Percentiles rank a stretch among this genome's conserved stretches.
phyloP scores from a whole-genome alignment of 2,888 invertebrate genomes.

The Papilio elwesi region DNA sequence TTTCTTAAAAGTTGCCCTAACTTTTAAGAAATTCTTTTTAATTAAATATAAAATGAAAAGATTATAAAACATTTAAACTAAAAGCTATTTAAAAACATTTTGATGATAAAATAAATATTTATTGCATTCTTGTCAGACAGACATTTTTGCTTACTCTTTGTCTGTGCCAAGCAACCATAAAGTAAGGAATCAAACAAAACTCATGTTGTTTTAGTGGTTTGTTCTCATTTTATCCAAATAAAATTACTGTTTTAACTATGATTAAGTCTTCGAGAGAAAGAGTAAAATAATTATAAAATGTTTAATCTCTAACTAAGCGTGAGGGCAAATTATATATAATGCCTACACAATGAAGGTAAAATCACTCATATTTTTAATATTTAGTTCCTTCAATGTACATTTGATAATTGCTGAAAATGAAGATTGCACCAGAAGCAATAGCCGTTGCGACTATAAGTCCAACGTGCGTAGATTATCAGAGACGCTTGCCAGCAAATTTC shows the following conservation, averaged over 20 bases:
- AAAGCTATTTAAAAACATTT: too few species aligned
- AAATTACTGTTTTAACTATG: slow-evolving; percentile 19
- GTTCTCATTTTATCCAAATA: slow-evolving; percentile 17
- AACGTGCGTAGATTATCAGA: slow-evolving; percentile 69
- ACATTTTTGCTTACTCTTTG: neutral
- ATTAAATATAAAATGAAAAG: too few species aligned
- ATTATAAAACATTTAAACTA: too few species aligned
- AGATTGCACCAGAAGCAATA: slow-evolving; percentile 68
- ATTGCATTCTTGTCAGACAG: too few species aligned
- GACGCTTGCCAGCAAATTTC: slow-evolving; percentile 67
- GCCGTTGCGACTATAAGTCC: slow-evolving; percentile 69
- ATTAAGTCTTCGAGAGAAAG: slow-evolving; percentile 8
- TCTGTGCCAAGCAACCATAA: neutral
- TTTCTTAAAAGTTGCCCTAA: too few species aligned
- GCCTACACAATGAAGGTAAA: slow-evolving; percentile 73
- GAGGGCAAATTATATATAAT: slow-evolving; percentile 39
- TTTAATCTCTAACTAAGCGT: slow-evolving; percentile 43
- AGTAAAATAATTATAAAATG: slow-evolving; percentile 25
- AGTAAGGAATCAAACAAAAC: slow-evolving; percentile 15
- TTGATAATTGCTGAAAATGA: slow-evolving; percentile 66
- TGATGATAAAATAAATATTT: too few species aligned
- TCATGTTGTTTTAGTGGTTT: slow-evolving; percentile 15
- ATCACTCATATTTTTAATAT: slow-evolving; percentile 68
- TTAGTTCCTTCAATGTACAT: slow-evolving; percentile 56
- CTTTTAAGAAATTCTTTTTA: too few species aligned